Evolutionary conservation across 2,888 invertebrate genomes (phyloP), one percentile per base, ranked within the genome.

Genomic region (Lordiphosa fenestrarum): DNA sequence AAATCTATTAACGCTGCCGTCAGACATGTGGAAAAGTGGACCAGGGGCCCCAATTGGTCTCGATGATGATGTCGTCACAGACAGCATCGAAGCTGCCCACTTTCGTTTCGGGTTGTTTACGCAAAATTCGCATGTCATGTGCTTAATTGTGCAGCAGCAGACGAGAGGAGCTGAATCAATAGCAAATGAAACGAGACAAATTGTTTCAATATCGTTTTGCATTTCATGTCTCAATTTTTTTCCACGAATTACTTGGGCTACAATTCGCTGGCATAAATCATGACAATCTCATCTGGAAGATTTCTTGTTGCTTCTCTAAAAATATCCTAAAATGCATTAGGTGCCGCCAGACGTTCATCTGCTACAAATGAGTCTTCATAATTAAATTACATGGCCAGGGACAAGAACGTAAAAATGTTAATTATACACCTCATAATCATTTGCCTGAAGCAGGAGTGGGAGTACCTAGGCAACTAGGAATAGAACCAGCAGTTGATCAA

Each of bases 401-500:
- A 82, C 73, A 78, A 73, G 72, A 71, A 75, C 84, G 78, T 78
- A 71, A 71, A 77, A 73, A 78, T 85, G 73, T 82, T 86, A 85
- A 85, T 85, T 85, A 86, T 72, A 83, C 86, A 85, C 85, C 86
- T 85, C 86, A 86, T 85, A 71, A 78, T 86, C 83, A 84, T 74
- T 70, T 78, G 78, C 67, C 61, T 7, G 35, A 62, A 38, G 63
- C 40, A 49, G 37, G 55, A 68, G 73, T 72, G 42, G 59, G 67
- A 52, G 69, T 52, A 44, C 52, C 38, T 40, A 37, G 21, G 33
- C 35, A 19, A 49, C 35, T 42, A 21, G 48, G 40, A 15, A 39
- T 52, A 56, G 55, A 48, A 39, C 10, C 7, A 37, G 39, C 7
- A 30, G 25, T 68, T 82, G 66, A 83, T 84, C 85, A 84, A 73